Evolutionary conservation across 1,140 invertebrate species (phyloP), one percentile per base, ranked within the genome.

Genomic region (Leptinotarsa undecemlineata): DNA sequence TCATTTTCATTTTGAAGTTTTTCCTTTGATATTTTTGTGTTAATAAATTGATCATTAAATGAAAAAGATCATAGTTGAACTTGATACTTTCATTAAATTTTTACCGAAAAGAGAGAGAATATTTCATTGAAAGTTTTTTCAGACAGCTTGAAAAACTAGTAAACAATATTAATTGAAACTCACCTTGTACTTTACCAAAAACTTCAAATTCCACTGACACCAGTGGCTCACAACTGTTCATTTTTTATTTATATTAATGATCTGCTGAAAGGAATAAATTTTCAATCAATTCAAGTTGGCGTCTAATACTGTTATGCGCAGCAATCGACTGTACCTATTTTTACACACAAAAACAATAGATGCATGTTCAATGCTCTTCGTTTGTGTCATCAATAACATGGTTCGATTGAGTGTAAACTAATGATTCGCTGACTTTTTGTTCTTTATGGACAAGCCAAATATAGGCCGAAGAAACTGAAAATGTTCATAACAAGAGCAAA

Each of bases 181-280:
- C 87, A 95, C 94, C 95, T 91, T 95, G 94, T 47, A 96, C 94
- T 86, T 94, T 92, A 74, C 95, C 95, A 80, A 89, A 95, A 61
- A 96, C 94, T 87, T 96, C 95, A 82, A 95, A 96, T 77, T 96
- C 94, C 15, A 94, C 91, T 64, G 94, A 94, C 48, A 94, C 89
- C 71, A 93, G 87, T 1, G 89, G 85, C 73, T 87, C 87, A 60
- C 83, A 74, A 70, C 80, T 71, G 26, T 67, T 79, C 76, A 75
- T 79, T 51, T 76, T 75, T 70, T 60, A 20, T 72, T 47, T n/a
- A 17, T 15, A 33, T 17, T 3, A 15, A 42, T 8, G 23, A 19
- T 15, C 26, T 42, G 3, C 11, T 68, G 33, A 19, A 33, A 6
- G 63, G n/a, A 42, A 26, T n/a, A 47, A 68, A 33, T 68, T 68